Conservation (phyloP, 2,888 invertebrate species). For the Encarsia formosa region DNA sequence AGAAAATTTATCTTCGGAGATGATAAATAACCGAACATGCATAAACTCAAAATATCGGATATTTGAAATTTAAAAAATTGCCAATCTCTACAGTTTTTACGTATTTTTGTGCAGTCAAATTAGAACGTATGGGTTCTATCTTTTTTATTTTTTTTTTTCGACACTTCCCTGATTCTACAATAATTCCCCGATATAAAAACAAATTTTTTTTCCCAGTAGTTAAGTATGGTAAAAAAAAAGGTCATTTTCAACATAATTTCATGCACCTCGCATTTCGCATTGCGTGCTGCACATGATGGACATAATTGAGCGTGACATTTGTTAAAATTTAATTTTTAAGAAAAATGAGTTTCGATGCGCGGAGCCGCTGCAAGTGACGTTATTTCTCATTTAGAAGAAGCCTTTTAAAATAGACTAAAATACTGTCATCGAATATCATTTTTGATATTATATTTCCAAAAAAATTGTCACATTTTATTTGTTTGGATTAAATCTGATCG, state of each 20-base stretch:
- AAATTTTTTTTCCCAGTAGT: too few species aligned
- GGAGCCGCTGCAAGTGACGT: conserved; percentile 5
- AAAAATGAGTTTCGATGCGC: conserved; percentile 1
- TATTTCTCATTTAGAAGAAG: background rate
- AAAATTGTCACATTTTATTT: too few species aligned
- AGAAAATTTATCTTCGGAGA: too few species aligned
- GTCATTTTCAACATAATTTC: conserved; percentile 1
- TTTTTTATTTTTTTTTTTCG: too few species aligned
- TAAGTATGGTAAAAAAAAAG: background rate
- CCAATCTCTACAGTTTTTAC: background rate
- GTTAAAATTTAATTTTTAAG: conserved; percentile 9
- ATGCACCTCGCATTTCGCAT: background rate
- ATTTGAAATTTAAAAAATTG: background rate
- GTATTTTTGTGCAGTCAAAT: background rate
- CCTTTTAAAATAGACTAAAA: conserved; percentile 1
- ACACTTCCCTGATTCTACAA: background rate
- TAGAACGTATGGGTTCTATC: background rate
- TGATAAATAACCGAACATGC: background rate
- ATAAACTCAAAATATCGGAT: background rate
- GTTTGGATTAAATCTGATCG: too few species aligned
- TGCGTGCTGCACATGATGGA: background rate
- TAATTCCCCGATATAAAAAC: background rate
- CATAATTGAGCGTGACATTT: conserved; percentile 5
- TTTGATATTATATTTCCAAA: too few species aligned
- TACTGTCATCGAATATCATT: too few species aligned